Evolutionary conservation across 2,113 vertebrate species (phyloP).

Genomic region (Siniperca knerii): DNA sequence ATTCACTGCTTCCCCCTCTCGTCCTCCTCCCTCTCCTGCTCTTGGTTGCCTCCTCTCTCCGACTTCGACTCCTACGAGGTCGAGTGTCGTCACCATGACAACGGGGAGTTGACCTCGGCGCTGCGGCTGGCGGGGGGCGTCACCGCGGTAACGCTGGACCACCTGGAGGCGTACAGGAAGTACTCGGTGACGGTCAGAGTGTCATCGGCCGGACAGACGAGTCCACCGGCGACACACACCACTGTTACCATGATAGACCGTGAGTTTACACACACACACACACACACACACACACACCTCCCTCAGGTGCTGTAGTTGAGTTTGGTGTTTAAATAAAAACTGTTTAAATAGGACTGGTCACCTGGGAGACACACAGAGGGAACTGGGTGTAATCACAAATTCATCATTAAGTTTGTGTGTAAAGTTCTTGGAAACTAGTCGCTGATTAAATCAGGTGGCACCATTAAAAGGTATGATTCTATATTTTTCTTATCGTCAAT

Average conservation of each 20-base stretch:
- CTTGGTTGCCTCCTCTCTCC: conserved; percentile 90
- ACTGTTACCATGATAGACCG: conserved; percentile 97
- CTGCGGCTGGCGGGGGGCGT: conserved; percentile 50
- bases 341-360: conserved; percentile 39
- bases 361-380: conserved; percentile 16
- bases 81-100: conserved; percentile 66
- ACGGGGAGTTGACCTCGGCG: conserved; percentile 52
- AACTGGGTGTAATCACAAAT: not conserved
- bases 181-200: conserved; percentile 63
- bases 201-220: conserved; percentile 53
- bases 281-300: conserved; percentile 1
- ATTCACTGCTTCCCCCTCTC: conserved; percentile 93
- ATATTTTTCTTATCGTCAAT: too few species aligned
- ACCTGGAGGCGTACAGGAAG: conserved; percentile 70
- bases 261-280: conserved; percentile 82
- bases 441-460: too few species aligned
- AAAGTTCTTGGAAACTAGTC: not conserved
- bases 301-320: conserved; percentile 13
- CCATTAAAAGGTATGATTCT: too few species aligned
- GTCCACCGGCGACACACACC: conserved; percentile 84
- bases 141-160: conserved; percentile 69
- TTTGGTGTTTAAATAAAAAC: conserved; percentile 38
- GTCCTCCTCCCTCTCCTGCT: conserved; percentile 92
- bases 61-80: conserved; percentile 87
- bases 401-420: not conserved